Percentiles rank a stretch among this genome's conserved stretches.
Evolutionary conservation across 2,113 vertebrate species (phyloP).

Genomic region (Corythornis cristatus): DNA sequence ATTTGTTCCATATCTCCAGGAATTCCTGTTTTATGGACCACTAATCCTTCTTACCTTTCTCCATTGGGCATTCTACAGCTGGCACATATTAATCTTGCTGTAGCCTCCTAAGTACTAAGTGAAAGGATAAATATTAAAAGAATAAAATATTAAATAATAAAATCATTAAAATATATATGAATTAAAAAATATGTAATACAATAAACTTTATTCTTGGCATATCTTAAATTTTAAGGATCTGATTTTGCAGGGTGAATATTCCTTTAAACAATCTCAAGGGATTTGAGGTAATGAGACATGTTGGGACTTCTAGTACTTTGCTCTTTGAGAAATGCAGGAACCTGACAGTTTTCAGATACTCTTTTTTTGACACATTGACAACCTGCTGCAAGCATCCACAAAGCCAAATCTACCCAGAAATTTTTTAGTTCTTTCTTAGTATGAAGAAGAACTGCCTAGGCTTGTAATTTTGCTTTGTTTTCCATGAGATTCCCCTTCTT

Average conservation of each 20-base stretch:
- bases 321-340: neutral
- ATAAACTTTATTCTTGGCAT: neutral
- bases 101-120: neutral
- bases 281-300: neutral
- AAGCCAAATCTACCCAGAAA: neutral
- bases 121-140: neutral
- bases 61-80: neutral
- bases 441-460: neutral
- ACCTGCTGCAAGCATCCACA: neutral
- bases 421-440: neutral
- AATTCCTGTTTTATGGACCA: neutral
- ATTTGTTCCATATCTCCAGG: neutral
- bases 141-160: neutral
- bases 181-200: neutral
- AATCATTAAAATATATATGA: neutral
- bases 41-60: neutral
- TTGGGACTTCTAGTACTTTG: neutral
- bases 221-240: neutral
- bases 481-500: neutral
- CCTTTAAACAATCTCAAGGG: neutral
- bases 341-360: neutral
- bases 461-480: neutral
- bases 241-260: neutral
- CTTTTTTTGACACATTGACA: neutral
- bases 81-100: neutral